phyloP scores from a whole-genome alignment of 2,888 invertebrate species.

The Eupithecia dodoneata region DNA sequence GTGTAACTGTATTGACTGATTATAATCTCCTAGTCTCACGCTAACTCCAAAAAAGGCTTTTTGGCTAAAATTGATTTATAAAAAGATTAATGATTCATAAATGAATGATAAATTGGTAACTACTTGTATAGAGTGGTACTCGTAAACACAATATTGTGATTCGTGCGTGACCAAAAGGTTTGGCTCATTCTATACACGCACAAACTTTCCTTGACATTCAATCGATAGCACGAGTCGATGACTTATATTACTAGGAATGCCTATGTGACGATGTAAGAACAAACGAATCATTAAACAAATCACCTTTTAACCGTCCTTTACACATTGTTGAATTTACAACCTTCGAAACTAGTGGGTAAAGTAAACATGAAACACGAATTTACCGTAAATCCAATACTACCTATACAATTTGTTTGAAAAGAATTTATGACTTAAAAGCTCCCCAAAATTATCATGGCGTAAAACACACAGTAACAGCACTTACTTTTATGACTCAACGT shows the following conservation, averaged over 20 bases:
- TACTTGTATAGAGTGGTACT: background rate
- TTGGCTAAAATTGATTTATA: background rate
- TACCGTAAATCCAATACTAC: slow-evolving; percentile 12
- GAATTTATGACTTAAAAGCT: slow-evolving; percentile 41
- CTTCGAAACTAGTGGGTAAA: background rate
- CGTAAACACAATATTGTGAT: slow-evolving; percentile 5
- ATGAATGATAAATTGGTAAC: background rate
- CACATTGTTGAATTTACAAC: slow-evolving; percentile 14
- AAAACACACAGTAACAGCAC: slow-evolving; percentile 41
- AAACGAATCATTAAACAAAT: background rate
- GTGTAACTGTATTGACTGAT: background rate
- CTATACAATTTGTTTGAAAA: slow-evolving; percentile 19
- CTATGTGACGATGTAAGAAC: background rate
- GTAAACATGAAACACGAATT: slow-evolving; percentile 13
- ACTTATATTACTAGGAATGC: background rate
- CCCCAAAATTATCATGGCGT: slow-evolving; percentile 32
- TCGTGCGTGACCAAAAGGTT: slow-evolving; percentile 34
- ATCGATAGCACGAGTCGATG: slow-evolving; percentile 32
- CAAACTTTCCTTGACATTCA: slow-evolving; percentile 47
- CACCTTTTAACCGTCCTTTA: background rate
- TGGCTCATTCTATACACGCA: slow-evolving; percentile 41
- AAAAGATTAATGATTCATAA: background rate
- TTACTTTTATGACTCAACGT: slow-evolving; percentile 44
- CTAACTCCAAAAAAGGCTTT: background rate
- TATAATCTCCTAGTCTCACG: background rate